Base-by-base conservation (phyloP, 2,113 vertebrate species). In the Mirounga angustirostris region DNA sequence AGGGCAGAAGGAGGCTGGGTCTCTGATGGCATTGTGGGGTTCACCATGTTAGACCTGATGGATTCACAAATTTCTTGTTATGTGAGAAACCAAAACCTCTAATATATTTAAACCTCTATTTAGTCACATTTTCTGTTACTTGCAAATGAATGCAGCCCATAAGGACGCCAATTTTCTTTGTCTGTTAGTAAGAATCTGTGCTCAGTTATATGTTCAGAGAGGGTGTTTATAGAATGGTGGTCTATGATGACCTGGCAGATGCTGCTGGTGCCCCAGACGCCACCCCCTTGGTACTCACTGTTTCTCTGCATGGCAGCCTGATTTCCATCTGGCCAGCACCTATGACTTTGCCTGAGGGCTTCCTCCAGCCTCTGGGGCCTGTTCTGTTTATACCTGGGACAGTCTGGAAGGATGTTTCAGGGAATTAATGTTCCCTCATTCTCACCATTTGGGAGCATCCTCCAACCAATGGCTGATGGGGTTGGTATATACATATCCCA, bases 111-210 rank as follows among this genome's bases (percentile, higher is more conserved):
- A 96, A 86, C 58, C 5, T 2, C 30, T 43, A 33, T 67, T 92
- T 63, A 92, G 93, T 92, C 91, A 95, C 73, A 85, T 94, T 85
- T 95, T 74, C 86, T 85, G 19, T 69, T 69, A 63, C 83, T 95
- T 92, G 87, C 65, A 89, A 81, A 30, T 76, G 78, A 92, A 80
- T 50, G 58, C 78, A 94, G 46, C 95, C 97, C 91, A 78, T 58
- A 14, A 43, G 40, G 78, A 81, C 71, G 80, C 43, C 74, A 82
- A 93, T 92, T 89, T 73, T 56, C 71, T 74, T 46, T 10, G n/a
- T 65, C 85, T 94, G 56, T 88, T 94, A 33, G 73, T 79, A 11
- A 16, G 69, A 79, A 78, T 83, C 61, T 88, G 22, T 59, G 71
- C 50, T 76, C 24, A 16, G 82, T 80, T 61, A 7, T n/a, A 18